A percentile compares a stretch with the other conserved stretches of the same genome.
Conservation (phyloP, 2,113 vertebrate genomes). For the Tiliqua scincoides region DNA sequence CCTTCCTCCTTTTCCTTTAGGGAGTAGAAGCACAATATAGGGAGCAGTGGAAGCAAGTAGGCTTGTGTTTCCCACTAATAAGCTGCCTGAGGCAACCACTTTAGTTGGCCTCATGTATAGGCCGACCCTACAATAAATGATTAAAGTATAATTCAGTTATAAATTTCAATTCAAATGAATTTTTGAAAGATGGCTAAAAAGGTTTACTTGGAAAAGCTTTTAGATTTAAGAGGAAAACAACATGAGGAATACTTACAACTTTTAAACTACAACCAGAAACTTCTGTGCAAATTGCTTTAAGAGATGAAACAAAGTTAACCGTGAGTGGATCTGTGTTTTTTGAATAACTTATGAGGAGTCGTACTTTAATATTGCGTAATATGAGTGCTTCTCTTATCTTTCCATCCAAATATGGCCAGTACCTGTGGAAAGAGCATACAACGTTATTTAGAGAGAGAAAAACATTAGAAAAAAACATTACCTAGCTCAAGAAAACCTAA, state of each 20-base stretch:
- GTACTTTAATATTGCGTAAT: constrained; percentile 87
- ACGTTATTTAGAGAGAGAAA: neutral
- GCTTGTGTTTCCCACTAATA: too few species aligned
- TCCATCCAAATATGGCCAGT: constrained; percentile 92
- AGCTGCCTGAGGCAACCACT: too few species aligned
- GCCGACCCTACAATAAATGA: neutral
- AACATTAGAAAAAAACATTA: neutral
- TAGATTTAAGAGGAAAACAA: constrained; percentile 17
- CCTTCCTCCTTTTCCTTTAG: too few species aligned
- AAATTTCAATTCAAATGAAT: neutral
- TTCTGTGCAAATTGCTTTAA: constrained; percentile 92
- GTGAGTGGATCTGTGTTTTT: constrained; percentile 91
- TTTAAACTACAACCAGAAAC: constrained; percentile 90
- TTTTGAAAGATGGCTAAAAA: neutral
- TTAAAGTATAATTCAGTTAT: neutral
- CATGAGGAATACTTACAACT: constrained; percentile 82
- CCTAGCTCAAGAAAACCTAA: constrained; percentile 5
- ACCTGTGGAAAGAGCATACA: constrained; percentile 74
- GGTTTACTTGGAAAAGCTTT: neutral
- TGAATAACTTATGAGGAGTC: constrained; percentile 92
- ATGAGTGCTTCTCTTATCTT: constrained; percentile 92
- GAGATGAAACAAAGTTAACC: constrained; percentile 93
- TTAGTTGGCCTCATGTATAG: too few species aligned
- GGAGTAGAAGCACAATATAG: too few species aligned
- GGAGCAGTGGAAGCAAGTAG: too few species aligned